phyloP scores from a whole-genome alignment of 1,140 invertebrate genomes.

The Agrilus planipennis region DNA sequence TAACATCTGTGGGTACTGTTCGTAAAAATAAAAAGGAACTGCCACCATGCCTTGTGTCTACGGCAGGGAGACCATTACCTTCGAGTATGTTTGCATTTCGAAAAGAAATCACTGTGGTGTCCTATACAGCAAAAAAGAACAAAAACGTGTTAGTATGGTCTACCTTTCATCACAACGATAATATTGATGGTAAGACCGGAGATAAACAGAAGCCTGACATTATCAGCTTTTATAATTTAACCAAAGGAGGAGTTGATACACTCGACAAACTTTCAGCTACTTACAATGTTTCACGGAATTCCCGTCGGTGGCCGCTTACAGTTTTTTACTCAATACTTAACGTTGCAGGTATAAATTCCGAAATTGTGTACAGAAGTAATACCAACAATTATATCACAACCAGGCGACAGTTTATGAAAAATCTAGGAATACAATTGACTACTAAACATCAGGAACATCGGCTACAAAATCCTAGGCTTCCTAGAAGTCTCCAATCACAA shows the following conservation, averaged over 20 bases:
- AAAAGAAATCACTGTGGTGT: conserved; percentile 13
- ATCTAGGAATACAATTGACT: too few relatives aligned
- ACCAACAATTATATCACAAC: too few relatives aligned
- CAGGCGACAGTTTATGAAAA: too few relatives aligned
- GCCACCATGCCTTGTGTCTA: conserved; percentile 9
- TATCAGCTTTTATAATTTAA: conserved; percentile 31
- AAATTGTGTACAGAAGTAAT: neutral
- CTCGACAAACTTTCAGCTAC: conserved; percentile 34
- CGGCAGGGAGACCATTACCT: conserved; percentile 3
- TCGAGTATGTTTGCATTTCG: conserved; percentile 13
- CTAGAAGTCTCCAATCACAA: too few relatives aligned
- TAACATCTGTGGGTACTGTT: conserved; percentile 23
- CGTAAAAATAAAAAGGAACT: conserved; percentile 23
- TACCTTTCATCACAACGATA: conserved; percentile 16
- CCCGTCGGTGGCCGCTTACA: conserved; percentile 5
- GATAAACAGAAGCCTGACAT: conserved; percentile 12
- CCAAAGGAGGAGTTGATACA: conserved; percentile 37
- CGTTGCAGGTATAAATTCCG: conserved; percentile 9
- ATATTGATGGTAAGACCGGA: conserved; percentile 16
- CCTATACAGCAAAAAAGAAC: conserved; percentile 23
- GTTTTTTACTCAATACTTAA: conserved; percentile 8
- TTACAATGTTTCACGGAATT: conserved; percentile 18
- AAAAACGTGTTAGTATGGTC: conserved; percentile 26
- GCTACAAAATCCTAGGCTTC: too few relatives aligned
- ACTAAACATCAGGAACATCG: too few relatives aligned